Percentiles rank a stretch among this genome's conserved stretches.
phyloP scores from a whole-genome alignment of 2,888 invertebrate species.

The Cybosia mesomella region DNA sequence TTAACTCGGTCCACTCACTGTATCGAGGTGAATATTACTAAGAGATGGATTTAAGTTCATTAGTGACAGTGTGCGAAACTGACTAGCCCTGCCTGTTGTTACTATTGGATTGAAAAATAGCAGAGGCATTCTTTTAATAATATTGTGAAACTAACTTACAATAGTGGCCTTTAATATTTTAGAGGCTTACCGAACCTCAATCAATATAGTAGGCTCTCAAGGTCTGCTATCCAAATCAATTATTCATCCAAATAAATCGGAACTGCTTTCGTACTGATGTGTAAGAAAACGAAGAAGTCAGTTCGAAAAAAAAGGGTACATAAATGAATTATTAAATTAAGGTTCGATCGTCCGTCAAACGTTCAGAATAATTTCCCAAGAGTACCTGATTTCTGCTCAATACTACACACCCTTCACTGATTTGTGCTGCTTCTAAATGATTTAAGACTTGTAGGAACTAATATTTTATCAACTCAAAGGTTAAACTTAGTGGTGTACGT shows the following conservation, averaged over 20 bases:
- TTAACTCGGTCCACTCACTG: too few species aligned
- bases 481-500: too few species aligned
- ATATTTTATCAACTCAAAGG: too few species aligned
- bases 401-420: neutral
- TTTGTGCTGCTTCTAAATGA: neutral
- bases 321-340: slow-evolving; percentile 4
- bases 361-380: slow-evolving; percentile 6
- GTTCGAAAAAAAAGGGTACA: slow-evolving; percentile 9
- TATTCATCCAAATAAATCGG: neutral
- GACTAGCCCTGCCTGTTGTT: too few species aligned
- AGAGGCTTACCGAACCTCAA: neutral
- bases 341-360: slow-evolving; percentile 9
- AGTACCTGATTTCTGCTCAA: neutral
- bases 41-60: too few species aligned
- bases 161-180: too few species aligned
- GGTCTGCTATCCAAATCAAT: neutral
- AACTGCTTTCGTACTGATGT: neutral
- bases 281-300: slow-evolving; percentile 9
- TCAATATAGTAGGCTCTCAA: neutral
- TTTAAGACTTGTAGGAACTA: neutral
- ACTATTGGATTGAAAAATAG: too few species aligned
- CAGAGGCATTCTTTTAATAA: too few species aligned
- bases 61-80: too few species aligned
- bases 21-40: too few species aligned
- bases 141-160: too few species aligned